A percentile compares a stretch with the other conserved stretches of the same genome.
phyloP scores from a whole-genome alignment of 1,140 invertebrate species.

The Cydia splendana region DNA sequence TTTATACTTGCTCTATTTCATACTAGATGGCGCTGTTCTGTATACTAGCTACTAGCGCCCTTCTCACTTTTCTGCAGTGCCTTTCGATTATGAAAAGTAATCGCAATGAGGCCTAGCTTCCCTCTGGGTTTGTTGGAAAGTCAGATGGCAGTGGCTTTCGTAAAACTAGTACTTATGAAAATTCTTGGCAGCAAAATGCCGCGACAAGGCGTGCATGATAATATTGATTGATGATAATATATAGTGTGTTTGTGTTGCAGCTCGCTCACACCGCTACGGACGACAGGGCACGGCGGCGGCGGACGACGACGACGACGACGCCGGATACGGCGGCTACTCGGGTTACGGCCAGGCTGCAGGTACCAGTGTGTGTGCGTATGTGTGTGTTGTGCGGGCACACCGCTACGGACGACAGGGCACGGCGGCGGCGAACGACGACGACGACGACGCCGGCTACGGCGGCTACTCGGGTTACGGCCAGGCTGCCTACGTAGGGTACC shows the following conservation, averaged over 20 bases:
- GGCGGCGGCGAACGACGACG: no score
- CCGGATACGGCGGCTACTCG: conserved; percentile 56
- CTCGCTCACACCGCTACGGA: conserved; percentile 90
- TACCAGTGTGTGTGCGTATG: background rate
- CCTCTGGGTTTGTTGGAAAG: no score
- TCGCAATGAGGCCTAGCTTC: no score
- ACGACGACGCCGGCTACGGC: conserved; percentile 70
- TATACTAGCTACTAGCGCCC: background rate
- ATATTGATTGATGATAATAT: background rate
- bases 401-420: no score
- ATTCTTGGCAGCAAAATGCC: no score
- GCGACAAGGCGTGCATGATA: no score
- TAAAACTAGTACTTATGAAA: no score
- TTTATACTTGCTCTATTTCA: background rate
- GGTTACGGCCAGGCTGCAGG: conserved; percentile 34
- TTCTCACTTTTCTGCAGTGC: no score
- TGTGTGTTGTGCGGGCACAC: no score
- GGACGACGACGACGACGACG: conserved; percentile 81
- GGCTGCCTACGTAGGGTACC: background rate
- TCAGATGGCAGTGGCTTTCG: no score
- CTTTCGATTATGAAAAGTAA: no score
- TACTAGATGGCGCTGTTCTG: no score
- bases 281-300: conserved; percentile 84
- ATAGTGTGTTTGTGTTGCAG: conserved; percentile 61
- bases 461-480: conserved; percentile 51